Evolutionary conservation across 2,888 invertebrate genomes (phyloP), one percentile per base, ranked within the genome.

Genomic region (Helobdella robusta): DNA sequence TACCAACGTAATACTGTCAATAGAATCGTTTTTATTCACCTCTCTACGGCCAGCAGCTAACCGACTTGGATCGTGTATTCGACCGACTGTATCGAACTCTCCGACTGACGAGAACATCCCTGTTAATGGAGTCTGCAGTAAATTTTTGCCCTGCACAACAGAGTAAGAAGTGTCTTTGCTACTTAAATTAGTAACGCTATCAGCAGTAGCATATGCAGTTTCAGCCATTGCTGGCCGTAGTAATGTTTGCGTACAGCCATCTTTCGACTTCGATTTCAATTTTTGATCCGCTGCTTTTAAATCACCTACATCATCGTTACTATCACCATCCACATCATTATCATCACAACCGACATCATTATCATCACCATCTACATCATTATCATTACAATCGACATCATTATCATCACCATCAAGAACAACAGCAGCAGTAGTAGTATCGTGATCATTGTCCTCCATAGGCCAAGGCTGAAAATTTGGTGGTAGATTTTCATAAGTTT

Each of bases 1-100:
- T 6, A 56, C 56, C 56, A 56, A 30, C 28, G 56, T 56, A 32
- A 56, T 56, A 28, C 56, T 56, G 18, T 56, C 56, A 5, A 56
- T 56, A 4, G 56, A 56, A 56, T 56, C 56, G 32, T 56, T 30
- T 30, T n/a, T 25, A 8, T 32, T 30, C 5, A 23, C 23, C 48
- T 32, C 32, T 8, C 32, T 25, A n/a, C 56, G 28, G 2, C 28
- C 6, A 25, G 28, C 28, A 20, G 5, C 56, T 30, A 56, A 28
- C 28, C 30, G 32, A 28, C 2, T 56, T 28, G 56, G 32, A n/a
- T n/a, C n/a, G 32, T 30, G 56, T 8, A 30, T 23, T n/a, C 28
- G 32, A 30, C 32, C 32, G 25, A 30, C 56, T n/a, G n/a, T n/a
- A n/a, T n/a, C n/a, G n/a, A n/a, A n/a, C n/a, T n/a, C n/a, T n/a